Conservation (phyloP, 2,113 vertebrate species). For the Scortum barcoo region DNA sequence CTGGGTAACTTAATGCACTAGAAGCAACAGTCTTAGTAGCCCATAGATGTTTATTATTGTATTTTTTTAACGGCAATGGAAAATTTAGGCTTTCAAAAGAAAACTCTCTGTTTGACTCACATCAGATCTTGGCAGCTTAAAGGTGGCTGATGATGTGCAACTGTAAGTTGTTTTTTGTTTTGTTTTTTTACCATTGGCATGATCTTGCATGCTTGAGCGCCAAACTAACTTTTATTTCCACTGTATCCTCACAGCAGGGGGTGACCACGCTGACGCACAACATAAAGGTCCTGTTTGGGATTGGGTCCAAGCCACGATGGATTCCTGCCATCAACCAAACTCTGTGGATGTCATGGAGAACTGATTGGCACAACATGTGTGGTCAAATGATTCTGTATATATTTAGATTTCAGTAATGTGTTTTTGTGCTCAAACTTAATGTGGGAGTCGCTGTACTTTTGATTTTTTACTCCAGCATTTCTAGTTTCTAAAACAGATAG, state of each 20-base stretch:
- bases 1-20: background rate
- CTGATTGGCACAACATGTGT: conserved; percentile 14
- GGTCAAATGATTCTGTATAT: background rate
- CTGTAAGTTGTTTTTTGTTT: too few species aligned
- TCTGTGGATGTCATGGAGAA: conserved; percentile 25
- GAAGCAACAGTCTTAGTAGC: background rate
- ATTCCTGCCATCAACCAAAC: conserved; percentile 8
- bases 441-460: background rate
- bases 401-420: conserved; percentile 8
- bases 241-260: conserved; percentile 34
- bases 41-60: background rate
- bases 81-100: background rate
- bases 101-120: conserved; percentile 2
- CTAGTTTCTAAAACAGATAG: conserved; percentile 4
- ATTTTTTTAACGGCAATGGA: background rate
- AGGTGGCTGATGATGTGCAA: conserved; percentile 20
- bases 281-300: conserved; percentile 17
- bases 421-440: background rate
- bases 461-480: background rate
- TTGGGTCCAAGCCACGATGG: conserved; percentile 13
- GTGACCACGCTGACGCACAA: conserved; percentile 30
- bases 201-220: conserved; percentile 14
- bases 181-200: conserved; percentile 37
- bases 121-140: conserved; percentile 36
- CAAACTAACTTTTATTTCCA: conserved; percentile 31